phyloP scores from a whole-genome alignment of 2,888 invertebrate genomes.

The Mantis religiosa region DNA sequence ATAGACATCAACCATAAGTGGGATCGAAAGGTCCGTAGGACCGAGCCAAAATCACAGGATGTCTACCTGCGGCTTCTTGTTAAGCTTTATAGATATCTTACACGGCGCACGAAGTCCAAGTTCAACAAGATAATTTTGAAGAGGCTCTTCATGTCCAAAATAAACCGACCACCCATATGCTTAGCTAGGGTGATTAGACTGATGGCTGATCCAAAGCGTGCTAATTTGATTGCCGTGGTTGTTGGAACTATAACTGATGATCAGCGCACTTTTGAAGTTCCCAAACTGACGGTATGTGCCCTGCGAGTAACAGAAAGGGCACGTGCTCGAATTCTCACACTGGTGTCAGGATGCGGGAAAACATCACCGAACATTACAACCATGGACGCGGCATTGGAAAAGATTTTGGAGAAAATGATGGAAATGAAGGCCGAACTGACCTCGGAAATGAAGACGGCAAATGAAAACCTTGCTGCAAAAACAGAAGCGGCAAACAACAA shows the following conservation, averaged over 20 bases:
- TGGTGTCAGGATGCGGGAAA: too few relatives aligned
- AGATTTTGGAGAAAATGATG: too few relatives aligned
- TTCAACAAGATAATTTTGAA: slow-evolving; percentile 93
- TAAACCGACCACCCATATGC: slow-evolving; percentile 90
- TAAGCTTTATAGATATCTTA: slow-evolving; percentile 96
- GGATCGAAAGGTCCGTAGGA: slow-evolving; percentile 97
- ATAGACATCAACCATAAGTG: slow-evolving; percentile 99
- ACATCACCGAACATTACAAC: too few relatives aligned
- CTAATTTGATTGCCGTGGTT: slow-evolving; percentile 83
- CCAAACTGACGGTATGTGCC: slow-evolving; percentile 85
- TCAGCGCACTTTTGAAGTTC: slow-evolving; percentile 81
- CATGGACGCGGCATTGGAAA: too few relatives aligned
- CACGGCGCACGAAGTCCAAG: slow-evolving; percentile 91
- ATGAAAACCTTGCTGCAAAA: too few relatives aligned
- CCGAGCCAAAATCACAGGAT: slow-evolving; percentile 96
- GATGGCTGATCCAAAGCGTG: slow-evolving; percentile 83
- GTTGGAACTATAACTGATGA: slow-evolving; percentile 97
- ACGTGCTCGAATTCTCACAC: too few relatives aligned
- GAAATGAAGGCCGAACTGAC: too few relatives aligned
- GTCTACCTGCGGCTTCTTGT: slow-evolving; percentile 95
- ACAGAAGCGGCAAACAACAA: too few relatives aligned
- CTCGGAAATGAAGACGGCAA: too few relatives aligned
- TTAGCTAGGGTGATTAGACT: slow-evolving; percentile 80
- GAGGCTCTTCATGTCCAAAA: slow-evolving; percentile 96
- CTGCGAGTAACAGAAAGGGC: too few relatives aligned